Evolutionary conservation across 2,113 vertebrate species (phyloP), one percentile per base, ranked within the genome.

Genomic region (Connochaetes taurinus): DNA sequence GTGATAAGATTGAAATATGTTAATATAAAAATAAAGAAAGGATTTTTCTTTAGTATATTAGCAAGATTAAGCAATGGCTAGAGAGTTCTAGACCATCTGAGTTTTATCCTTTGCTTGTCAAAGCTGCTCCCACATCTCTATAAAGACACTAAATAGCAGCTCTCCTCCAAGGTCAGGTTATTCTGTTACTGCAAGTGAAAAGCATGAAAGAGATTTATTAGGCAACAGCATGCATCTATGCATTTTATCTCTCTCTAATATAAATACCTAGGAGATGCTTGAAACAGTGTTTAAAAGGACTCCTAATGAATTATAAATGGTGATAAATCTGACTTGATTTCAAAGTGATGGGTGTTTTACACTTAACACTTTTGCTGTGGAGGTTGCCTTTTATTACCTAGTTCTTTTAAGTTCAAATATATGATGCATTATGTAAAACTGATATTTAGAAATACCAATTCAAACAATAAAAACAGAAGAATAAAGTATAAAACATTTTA

Each of bases 21-120:
- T 98, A 98, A 98, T 98, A 95, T 98, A 98, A 98, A 99, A 98
- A 98, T 98, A 98, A 99, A 99, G 98, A 98, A 97, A 88, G 95
- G 97, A 99, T 99, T 99, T 99, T 98, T 98, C 98, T 96, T 96
- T 98, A 98, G 98, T 99, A 98, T 99, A 98, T 98, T 98, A 98
- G 97, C 96, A 98, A 98, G 98, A 99, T 98, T 98, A 98, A 98
- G 90, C 97, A 98, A 98, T 90, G 94, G 92, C 97, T 97, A 97
- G 97, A 98, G 98, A 98, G 90, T 98, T 97, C 91, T 89, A 90
- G 95, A 97, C 95, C 88, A 97, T 97, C 95, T 14, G 98, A 94
- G 90, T 90, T 99, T 99, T 99, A 98, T 97, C 82, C 98, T 98
- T 97, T 98, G 93, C 97, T 98, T 98, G 97, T 98, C 85, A 95